A percentile compares a stretch with the other conserved stretches of the same genome.
These are phyloP conservation scores for Blastobasis lacticolella DNA, from an alignment of 2,888 invertebrate species.

Conservation along the genomic window DNA sequence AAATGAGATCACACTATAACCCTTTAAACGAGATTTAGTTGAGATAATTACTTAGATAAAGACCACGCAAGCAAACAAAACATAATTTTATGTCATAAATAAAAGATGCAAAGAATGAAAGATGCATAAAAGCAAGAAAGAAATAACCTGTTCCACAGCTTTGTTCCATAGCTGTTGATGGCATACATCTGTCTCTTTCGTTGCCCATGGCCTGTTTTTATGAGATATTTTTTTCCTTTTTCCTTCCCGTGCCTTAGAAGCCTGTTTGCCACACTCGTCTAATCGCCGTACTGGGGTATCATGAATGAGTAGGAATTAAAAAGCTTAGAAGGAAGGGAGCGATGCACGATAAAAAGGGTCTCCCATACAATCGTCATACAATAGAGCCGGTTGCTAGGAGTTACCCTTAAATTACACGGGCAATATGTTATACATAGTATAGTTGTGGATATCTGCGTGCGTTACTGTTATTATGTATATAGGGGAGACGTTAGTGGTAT, in stretches of 20 bases:
- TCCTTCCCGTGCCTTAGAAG: constrained; percentile 3
- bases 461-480: too few species aligned
- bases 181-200: background rate
- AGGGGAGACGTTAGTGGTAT: too few species aligned
- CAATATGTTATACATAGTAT: constrained; percentile 5
- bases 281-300: constrained; percentile 43
- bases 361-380: constrained; percentile 15
- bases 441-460: too few species aligned
- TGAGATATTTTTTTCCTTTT: constrained; percentile 1
- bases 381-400: constrained; percentile 22
- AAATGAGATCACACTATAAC: constrained; percentile 31
- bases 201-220: background rate
- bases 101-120: too few species aligned
- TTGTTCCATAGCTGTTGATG: too few species aligned
- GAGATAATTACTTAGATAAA: too few species aligned
- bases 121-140: too few species aligned
- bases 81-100: too few species aligned
- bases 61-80: too few species aligned
- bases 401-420: background rate
- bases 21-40: constrained; percentile 19
- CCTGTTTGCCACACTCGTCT: constrained; percentile 21
- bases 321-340: constrained; percentile 24
- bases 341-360: constrained; percentile 26
- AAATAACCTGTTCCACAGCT: too few species aligned
- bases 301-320: constrained; percentile 33